Evolutionary conservation across 2,113 vertebrate genomes (phyloP).

Genomic region (Sprattus sprattus): DNA sequence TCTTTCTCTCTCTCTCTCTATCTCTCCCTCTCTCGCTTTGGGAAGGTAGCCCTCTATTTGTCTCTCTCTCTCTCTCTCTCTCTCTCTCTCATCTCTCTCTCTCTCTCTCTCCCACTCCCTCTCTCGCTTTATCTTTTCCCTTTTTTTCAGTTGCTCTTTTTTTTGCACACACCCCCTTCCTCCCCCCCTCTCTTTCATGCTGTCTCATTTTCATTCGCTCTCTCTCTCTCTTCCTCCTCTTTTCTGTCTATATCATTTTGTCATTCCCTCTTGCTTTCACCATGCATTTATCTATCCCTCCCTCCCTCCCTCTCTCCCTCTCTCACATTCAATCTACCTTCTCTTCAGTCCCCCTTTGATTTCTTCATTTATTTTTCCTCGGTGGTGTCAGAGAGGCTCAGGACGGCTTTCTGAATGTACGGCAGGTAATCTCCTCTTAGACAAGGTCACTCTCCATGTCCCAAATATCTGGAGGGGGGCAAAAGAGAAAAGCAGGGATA

Average conservation of each 20-base stretch:
- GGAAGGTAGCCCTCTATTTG: no score
- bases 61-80: no score
- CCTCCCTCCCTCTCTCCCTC: neutral
- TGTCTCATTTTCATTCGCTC: neutral
- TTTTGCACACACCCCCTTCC: neutral
- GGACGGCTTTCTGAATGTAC: neutral
- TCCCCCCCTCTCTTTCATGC: neutral
- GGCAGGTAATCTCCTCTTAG: slow-evolving; percentile 19
- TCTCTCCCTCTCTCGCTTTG: neutral
- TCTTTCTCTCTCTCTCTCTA: neutral
- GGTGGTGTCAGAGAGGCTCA: neutral
- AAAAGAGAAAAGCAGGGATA: neutral
- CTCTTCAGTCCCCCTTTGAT: neutral
- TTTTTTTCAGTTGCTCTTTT: neutral
- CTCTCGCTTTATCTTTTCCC: neutral
- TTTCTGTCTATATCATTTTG: neutral
- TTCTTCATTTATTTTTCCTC: neutral
- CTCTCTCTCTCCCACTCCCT: neutral
- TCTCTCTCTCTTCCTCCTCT: neutral
- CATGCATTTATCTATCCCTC: neutral
- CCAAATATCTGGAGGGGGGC: slow-evolving; percentile 8
- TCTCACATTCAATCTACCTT: neutral
- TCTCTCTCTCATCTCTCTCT: neutral
- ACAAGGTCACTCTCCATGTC: slow-evolving; percentile 15
- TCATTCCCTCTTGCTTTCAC: slow-evolving; percentile 1